A percentile compares a stretch with the other conserved stretches of the same genome.
phyloP scores from a whole-genome alignment of 1,140 invertebrate species.

The Diploscapter pachys region DNA sequence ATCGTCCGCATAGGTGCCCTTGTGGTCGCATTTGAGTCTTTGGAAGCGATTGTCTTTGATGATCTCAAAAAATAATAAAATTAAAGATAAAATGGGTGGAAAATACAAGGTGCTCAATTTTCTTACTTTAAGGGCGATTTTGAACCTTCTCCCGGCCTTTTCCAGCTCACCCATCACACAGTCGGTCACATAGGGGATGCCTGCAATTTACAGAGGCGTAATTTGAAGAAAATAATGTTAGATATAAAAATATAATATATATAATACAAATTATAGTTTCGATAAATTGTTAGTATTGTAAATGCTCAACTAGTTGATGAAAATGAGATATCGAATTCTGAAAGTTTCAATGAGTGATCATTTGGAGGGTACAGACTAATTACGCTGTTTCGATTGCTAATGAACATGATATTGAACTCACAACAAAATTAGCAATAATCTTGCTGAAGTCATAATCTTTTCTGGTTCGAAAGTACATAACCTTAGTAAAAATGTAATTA shows the following conservation, averaged over 20 bases:
- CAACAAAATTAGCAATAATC: too few species aligned
- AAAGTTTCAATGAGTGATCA: too few species aligned
- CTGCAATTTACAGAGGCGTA: slow-evolving; percentile 53
- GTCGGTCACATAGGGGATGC: slow-evolving; percentile 93
- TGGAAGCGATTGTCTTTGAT: slow-evolving; percentile 92
- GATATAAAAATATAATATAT: slow-evolving; percentile 10
- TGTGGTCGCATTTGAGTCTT: slow-evolving; percentile 86
- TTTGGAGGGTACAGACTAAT: too few species aligned
- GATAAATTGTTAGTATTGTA: neutral
- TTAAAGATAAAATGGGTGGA: too few species aligned
- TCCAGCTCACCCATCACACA: slow-evolving; percentile 98
- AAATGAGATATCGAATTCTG: too few species aligned
- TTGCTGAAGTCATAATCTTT: too few species aligned
- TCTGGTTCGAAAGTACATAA: too few species aligned
- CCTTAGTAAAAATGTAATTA: too few species aligned
- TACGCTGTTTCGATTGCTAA: too few species aligned
- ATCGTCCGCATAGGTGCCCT: slow-evolving; percentile 98
- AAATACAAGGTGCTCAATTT: too few species aligned
- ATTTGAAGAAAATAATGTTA: slow-evolving; percentile 28
- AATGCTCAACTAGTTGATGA: too few species aligned
- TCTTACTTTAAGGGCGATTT: slow-evolving; percentile 82
- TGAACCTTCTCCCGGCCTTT: slow-evolving; percentile 90
- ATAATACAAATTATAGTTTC: slow-evolving; percentile 32
- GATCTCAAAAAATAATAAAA: neutral
- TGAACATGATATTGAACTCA: too few species aligned